These are phyloP conservation scores for Merluccius polli DNA, from an alignment of 2,797 vertebrate species.

Conservation along the genomic window DNA sequence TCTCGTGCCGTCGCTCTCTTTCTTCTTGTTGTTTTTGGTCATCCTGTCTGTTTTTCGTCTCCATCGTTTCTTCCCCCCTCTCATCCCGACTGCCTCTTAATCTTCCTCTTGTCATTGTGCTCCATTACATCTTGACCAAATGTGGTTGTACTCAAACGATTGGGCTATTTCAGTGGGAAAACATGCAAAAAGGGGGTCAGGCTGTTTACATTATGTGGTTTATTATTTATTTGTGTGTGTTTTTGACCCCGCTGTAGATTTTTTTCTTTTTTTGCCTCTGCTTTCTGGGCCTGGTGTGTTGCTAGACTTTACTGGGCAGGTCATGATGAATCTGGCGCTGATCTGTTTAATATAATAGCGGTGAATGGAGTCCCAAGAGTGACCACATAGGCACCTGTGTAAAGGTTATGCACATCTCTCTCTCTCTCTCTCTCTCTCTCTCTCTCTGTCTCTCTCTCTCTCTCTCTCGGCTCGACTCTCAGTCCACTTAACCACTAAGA, in stretches of 20 bases:
- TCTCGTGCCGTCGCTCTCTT: background rate
- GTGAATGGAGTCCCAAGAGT: background rate
- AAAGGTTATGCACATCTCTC: background rate
- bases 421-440: background rate
- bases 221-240: background rate
- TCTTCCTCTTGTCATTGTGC: background rate
- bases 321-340: too few species aligned
- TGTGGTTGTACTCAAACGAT: background rate
- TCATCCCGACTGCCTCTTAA: background rate
- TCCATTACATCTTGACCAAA: background rate
- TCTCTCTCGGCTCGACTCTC: background rate
- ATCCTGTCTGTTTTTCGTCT: background rate
- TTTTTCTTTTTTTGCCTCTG: background rate
- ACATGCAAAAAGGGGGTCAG: background rate
- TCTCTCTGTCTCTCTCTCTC: too few species aligned
- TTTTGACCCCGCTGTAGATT: background rate
- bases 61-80: background rate
- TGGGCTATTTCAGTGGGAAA: background rate
- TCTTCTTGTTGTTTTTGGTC: background rate
- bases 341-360: background rate
- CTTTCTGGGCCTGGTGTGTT: background rate
- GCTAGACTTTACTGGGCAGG: background rate
- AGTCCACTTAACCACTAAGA: background rate
- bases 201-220: background rate
- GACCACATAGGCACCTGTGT: background rate